Evolutionary conservation across 2,113 vertebrate species (phyloP), one percentile per base, ranked within the genome.

Genomic region (Dromas ardeola): DNA sequence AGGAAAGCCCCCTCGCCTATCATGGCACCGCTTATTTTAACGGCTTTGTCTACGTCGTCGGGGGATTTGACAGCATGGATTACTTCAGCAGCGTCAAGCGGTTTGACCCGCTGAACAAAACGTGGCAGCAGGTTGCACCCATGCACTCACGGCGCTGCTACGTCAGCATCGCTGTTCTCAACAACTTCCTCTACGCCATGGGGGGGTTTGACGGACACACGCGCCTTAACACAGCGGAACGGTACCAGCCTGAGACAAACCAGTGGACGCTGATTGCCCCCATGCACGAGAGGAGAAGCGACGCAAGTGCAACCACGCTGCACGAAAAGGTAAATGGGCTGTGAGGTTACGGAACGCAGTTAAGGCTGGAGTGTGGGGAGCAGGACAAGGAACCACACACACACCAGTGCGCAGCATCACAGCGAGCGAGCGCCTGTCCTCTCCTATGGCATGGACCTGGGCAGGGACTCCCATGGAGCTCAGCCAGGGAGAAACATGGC

Each of bases 81-180:
- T 99, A 98, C 47, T 98, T 98, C 78, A 99, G 98, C 96, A 98
- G 96, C 0, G 98, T 99, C 86, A 98, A 97, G 47, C 96, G 98
- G 59, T 98, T 99, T 8, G 97, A 98, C 89, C 98, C 98, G 0
- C 94, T 98, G 3, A 97, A 92, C 82, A 98, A 97, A 42, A 98
- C 91, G 0, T 99, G 98, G 98, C 98, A 98, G 76, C 97, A 98
- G 94, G 98, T 98, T 10, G 98, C 98, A 0, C 98, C 99, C 34
- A 99, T 99, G 99, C 98, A 99, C 93, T 98, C 97, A 0, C 94
- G 97, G 40, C 98, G 98, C 45, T 98, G 98, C 96, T 99, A 99
- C 1, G 97, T 99, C 72, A 99, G 99, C 1, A 98, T 99, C 42
- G 82, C 98, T 0, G 97, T 98, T 16, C 98, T 98, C 53, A 80